Conservation (phyloP, 2,797 vertebrate species). For the Phrynocephalus guinanensis region DNA sequence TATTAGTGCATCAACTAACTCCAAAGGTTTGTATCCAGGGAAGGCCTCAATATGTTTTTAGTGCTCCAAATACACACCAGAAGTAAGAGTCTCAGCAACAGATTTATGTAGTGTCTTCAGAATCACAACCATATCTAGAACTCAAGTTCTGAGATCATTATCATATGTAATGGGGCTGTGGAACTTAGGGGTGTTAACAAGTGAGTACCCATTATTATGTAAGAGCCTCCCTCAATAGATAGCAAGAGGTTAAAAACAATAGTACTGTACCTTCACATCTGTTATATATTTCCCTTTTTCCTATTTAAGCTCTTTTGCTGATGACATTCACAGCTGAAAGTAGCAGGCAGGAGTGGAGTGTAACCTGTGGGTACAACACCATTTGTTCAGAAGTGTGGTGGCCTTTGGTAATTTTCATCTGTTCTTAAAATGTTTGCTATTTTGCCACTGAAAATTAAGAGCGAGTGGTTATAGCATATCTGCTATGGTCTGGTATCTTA, state of each 20-base stretch:
- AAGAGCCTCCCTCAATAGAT: not conserved
- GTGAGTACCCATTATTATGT: not conserved
- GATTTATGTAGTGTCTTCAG: not conserved
- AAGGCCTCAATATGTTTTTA: too few relatives aligned
- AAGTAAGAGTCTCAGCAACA: not conserved
- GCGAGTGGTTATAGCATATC: not conserved
- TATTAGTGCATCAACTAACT: too few relatives aligned
- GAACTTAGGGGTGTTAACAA: not conserved
- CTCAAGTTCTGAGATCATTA: not conserved
- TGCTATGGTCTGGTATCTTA: not conserved
- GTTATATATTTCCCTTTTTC: not conserved
- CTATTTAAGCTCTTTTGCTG: constrained; percentile 19
- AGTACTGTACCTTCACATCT: not conserved
- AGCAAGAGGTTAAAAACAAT: not conserved
- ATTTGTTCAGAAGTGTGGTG: constrained; percentile 3
- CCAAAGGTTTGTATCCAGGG: too few relatives aligned
- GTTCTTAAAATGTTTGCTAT: not conserved
- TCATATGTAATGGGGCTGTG: not conserved
- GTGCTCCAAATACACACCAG: too few relatives aligned
- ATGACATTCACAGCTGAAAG: not conserved
- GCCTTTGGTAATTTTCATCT: constrained; percentile 9
- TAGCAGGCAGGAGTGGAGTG: not conserved
- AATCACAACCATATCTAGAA: not conserved
- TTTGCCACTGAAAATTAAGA: not conserved
- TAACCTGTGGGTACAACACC: not conserved